These are phyloP conservation scores for Cephus nigrinus DNA, from an alignment of 2,888 invertebrate genomes.

Conservation along the genomic window DNA sequence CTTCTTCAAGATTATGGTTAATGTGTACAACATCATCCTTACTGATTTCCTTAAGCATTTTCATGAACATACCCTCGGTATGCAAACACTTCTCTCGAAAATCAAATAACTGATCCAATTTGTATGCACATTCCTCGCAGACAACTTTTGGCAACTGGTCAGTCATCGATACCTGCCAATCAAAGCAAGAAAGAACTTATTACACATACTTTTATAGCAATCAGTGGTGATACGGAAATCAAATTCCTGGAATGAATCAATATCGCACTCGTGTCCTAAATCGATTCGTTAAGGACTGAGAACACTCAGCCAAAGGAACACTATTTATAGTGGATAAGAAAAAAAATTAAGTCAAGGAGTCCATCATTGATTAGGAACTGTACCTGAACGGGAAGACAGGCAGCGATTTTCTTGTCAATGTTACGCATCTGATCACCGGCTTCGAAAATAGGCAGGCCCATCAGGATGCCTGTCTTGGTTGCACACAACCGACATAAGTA, in stretches of 20 bases:
- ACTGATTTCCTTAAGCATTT: conserved; percentile 60
- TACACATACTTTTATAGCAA: neutral
- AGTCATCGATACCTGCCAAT: conserved; percentile 67
- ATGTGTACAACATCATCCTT: conserved; percentile 47
- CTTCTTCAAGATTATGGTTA: conserved; percentile 42
- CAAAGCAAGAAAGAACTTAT: no score
- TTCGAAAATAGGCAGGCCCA: conserved; percentile 66
- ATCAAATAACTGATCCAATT: conserved; percentile 70
- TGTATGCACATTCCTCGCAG: conserved; percentile 71
- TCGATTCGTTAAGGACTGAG: neutral
- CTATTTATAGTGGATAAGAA: neutral
- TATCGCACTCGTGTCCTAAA: neutral
- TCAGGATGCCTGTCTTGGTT: conserved; percentile 62
- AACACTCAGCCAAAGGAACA: conserved; percentile 2
- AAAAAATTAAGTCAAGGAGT: no score
- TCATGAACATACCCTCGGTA: conserved; percentile 68
- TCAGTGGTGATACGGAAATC: neutral
- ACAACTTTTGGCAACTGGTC: conserved; percentile 73
- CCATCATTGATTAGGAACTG: conserved; percentile 15
- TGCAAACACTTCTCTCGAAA: conserved; percentile 70
- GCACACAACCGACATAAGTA: conserved; percentile 66
- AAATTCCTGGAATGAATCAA: neutral
- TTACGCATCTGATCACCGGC: conserved; percentile 68
- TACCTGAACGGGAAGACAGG: conserved; percentile 71
- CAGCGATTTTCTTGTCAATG: conserved; percentile 71